Percentiles rank a stretch among this genome's conserved stretches.
phyloP scores from a whole-genome alignment of 2,888 invertebrate species.

The Rugalucina vietnamica region DNA sequence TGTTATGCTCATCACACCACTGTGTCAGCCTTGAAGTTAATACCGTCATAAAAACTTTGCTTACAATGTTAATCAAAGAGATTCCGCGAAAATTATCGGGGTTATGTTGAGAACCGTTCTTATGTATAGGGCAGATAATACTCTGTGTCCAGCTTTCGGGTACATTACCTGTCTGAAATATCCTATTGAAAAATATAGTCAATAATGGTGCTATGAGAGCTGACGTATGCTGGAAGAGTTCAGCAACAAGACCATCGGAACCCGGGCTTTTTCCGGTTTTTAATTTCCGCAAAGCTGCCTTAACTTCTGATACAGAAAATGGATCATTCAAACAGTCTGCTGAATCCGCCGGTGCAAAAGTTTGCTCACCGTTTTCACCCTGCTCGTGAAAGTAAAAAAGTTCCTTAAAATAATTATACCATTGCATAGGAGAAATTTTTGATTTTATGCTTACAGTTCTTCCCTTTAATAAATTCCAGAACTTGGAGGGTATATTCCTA shows the following conservation, averaged over 20 bases:
- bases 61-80: constrained; percentile 20
- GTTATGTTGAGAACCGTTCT: constrained; percentile 8
- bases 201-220: constrained; percentile 13
- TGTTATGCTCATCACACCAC: constrained; percentile 20
- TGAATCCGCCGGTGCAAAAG: not conserved
- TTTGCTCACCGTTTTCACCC: not conserved
- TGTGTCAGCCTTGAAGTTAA: constrained; percentile 3
- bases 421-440: not conserved
- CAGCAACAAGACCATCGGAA: not conserved
- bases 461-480: not conserved
- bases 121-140: constrained; percentile 22
- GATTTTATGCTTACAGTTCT: not conserved
- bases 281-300: not conserved
- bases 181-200: not conserved
- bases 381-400: not conserved
- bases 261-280: constrained; percentile 22
- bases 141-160: constrained; percentile 8
- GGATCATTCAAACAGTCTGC: not conserved
- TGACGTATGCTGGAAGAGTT: constrained; percentile 8
- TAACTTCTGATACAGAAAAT: constrained; percentile 12
- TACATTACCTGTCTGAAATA: constrained; percentile 16
- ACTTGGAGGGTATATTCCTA: not conserved
- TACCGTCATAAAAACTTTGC: constrained; percentile 10
- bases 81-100: constrained; percentile 25
- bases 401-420: not conserved